These are phyloP conservation scores for Pelecanus crispus DNA, from an alignment of 2,113 vertebrate species.

Conservation along the genomic window DNA sequence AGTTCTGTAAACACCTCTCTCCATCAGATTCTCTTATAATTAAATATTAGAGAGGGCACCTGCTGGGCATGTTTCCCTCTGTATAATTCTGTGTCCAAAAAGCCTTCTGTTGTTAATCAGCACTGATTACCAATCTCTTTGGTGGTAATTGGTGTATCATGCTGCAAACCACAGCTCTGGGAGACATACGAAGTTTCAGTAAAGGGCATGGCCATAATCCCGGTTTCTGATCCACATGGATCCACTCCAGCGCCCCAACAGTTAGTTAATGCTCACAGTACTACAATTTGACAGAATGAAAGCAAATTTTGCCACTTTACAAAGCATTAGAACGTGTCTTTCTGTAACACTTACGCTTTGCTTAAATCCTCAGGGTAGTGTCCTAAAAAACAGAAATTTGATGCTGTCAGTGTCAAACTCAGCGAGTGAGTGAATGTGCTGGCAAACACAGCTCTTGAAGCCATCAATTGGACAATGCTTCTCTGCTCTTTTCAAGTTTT, in stretches of 20 bases:
- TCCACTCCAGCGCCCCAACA: background rate
- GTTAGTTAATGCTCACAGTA: background rate
- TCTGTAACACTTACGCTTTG: background rate
- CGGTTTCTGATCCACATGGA: background rate
- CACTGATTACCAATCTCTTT: slow-evolving; percentile 58
- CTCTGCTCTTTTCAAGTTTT: background rate
- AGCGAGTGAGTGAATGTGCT: background rate
- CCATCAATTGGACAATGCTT: background rate
- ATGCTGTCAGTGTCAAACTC: background rate
- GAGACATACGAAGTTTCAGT: background rate
- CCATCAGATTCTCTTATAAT: slow-evolving; percentile 2
- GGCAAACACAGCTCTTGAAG: background rate
- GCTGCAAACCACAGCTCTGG: background rate
- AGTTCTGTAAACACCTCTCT: background rate
- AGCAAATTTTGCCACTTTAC: background rate
- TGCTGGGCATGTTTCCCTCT: slow-evolving; percentile 18
- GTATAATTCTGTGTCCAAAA: background rate
- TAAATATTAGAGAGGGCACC: slow-evolving; percentile 47
- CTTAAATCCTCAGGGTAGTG: background rate
- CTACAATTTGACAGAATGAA: background rate
- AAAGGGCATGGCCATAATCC: background rate
- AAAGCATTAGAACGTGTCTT: background rate
- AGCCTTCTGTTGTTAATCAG: slow-evolving; percentile 63
- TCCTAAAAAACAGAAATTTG: background rate
- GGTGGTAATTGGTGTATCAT: slow-evolving; percentile 4